phyloP scores from a whole-genome alignment of 2,888 invertebrate genomes.

The Drosophila fungiperda region DNA sequence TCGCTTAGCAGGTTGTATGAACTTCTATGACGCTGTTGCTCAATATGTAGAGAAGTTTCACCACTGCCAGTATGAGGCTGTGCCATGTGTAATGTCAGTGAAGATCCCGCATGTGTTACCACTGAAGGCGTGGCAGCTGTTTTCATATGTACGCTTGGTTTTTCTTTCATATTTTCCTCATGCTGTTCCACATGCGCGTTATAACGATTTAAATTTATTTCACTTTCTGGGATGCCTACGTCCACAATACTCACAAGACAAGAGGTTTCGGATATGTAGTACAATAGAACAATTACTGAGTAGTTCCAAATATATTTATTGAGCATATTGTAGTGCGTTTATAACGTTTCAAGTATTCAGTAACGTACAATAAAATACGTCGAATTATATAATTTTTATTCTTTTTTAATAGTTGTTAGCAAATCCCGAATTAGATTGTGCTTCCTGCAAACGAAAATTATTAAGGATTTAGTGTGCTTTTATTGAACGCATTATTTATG shows the following conservation, averaged over 20 bases:
- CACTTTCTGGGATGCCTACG: conserved; percentile 9
- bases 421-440: not conserved
- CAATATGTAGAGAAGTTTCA: conserved; percentile 23
- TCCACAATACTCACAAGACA: conserved; percentile 18
- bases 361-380: not conserved
- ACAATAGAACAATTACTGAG: conserved; percentile 38
- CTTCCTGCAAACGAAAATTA: not conserved
- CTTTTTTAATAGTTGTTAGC: not conserved
- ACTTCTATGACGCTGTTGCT: conserved; percentile 77
- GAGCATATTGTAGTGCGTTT: conserved; percentile 33
- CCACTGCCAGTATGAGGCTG: conserved; percentile 23
- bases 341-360: not conserved
- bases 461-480: not conserved
- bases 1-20: conserved; percentile 86
- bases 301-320: conserved; percentile 42
- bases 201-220: conserved; percentile 22
- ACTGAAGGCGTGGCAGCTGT: conserved; percentile 12
- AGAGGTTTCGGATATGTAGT: conserved; percentile 14
- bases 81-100: conserved; percentile 11
- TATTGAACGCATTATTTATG: not conserved
- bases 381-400: not conserved
- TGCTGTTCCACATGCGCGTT: conserved; percentile 16
- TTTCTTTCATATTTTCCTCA: conserved; percentile 25
- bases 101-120: conserved; percentile 6
- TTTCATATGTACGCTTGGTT: conserved; percentile 17